Evolutionary conservation across 2,797 vertebrate genomes (phyloP), one percentile per base, ranked within the genome.

Genomic region (Fringilla coelebs): DNA sequence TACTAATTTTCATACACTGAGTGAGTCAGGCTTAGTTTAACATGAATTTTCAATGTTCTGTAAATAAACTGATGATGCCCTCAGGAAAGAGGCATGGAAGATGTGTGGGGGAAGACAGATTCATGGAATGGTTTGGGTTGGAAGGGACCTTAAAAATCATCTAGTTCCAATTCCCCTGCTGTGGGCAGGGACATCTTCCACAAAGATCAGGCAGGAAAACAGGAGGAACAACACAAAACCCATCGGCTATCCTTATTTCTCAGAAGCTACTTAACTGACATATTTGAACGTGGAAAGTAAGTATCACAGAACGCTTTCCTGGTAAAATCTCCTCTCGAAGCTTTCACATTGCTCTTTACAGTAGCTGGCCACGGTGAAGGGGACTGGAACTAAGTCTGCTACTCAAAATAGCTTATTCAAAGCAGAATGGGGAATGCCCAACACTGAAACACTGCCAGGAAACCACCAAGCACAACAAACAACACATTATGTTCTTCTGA

Each of bases 401-500:
- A 72, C 88, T 93, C 77, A 82, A 90, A 92, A 94, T 77, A 95
- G 80, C 52, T 86, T 94, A 93, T 92, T 94, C 85, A 93, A 94
- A 95, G 74, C 80, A 91, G 60, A 91, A 88, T 43, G 94, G 95
- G 94, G 83, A 93, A 96, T 93, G 77, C 83, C 89, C 91, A 90
- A 72, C 40, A 40, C 77, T 61, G 71, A 94, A 97, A 95, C 83
- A 89, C 83, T 65, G 85, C 86, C 93, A 93, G 89, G 91, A 96
- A 96, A 91, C 91, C 85, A 91, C 90, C 40, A 96, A 91, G 74
- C 71, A 96, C 94, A 96, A 94, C 85, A 96, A 94, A 82, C 36
- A 89, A 62, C 45, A 31, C 25, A 60, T 7, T 79, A 45, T 75
- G 54, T 38, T 88, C 85, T 91, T 93, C 67, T 93, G 52, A 93